Conservation (phyloP, 2,888 invertebrate species). For the Corythucha ciliata region DNA sequence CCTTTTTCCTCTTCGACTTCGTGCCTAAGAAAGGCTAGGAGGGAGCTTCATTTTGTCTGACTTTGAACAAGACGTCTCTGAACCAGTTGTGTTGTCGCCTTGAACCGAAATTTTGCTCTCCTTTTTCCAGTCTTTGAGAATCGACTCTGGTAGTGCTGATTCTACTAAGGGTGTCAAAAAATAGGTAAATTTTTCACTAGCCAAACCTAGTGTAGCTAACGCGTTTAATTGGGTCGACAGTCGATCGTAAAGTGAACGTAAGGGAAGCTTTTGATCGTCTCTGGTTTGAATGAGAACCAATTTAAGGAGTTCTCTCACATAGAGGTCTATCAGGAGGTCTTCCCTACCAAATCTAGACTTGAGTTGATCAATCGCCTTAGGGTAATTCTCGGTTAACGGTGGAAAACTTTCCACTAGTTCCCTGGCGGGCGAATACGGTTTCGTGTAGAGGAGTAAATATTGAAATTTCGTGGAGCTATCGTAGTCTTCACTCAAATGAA, state of each 20-base stretch:
- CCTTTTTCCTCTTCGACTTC: conserved; percentile 35
- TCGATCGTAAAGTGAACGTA: conserved; percentile 33
- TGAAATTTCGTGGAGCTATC: conserved; percentile 27
- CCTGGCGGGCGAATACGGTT: conserved; percentile 23
- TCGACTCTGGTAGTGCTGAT: conserved; percentile 36
- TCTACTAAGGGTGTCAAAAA: conserved; percentile 38
- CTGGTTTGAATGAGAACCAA: conserved; percentile 35
- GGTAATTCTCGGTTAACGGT: conserved; percentile 31
- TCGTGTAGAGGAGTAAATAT: conserved; percentile 28
- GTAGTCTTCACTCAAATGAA: conserved; percentile 15
- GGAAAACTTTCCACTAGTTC: conserved; percentile 31
- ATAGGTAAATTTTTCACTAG: conserved; percentile 34
- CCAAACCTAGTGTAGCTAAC: conserved; percentile 36
- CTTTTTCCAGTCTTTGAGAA: conserved; percentile 34
- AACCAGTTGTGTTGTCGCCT: too few relatives aligned
- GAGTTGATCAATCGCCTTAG: conserved; percentile 31
- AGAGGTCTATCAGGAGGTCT: conserved; percentile 33
- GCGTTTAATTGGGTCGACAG: conserved; percentile 36
- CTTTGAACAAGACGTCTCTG: too few relatives aligned
- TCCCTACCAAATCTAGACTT: conserved; percentile 32
- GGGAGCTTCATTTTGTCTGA: conserved; percentile 13
- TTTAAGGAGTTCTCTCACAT: conserved; percentile 34
- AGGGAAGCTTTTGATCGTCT: neutral
- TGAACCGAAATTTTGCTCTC: too few relatives aligned
- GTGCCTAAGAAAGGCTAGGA: conserved; percentile 30